Evolutionary conservation across 2,888 invertebrate genomes (phyloP).

Genomic region (Dryococelus australis): DNA sequence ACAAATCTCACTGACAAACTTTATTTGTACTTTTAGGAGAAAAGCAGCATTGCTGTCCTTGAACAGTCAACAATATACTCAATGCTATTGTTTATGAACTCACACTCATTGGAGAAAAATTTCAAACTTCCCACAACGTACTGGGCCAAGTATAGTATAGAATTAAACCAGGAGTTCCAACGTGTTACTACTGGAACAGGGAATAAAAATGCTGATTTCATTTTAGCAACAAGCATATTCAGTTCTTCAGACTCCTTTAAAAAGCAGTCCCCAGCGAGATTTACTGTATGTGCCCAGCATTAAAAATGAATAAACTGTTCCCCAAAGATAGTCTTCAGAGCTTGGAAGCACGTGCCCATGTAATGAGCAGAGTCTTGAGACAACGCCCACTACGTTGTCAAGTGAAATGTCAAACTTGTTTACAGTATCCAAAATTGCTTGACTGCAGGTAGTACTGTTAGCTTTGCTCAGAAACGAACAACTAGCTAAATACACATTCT

Average conservation of each 20-base stretch:
- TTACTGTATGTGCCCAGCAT: constrained; percentile 26
- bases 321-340: background rate
- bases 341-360: constrained; percentile 26
- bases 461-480: background rate
- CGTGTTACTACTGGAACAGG: constrained; percentile 28
- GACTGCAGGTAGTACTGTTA: background rate
- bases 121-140: constrained; percentile 24
- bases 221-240: constrained; percentile 6
- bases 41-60: too few species aligned
- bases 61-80: too few species aligned
- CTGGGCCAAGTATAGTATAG: background rate
- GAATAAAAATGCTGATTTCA: constrained; percentile 7
- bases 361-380: constrained; percentile 29
- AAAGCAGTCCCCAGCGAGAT: constrained; percentile 24
- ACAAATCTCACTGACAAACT: too few species aligned
- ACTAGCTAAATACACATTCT: background rate
- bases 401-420: too few species aligned
- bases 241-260: constrained; percentile 20
- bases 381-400: background rate
- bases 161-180: constrained; percentile 31
- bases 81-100: background rate
- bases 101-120: background rate
- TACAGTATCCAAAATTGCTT: too few species aligned
- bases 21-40: too few species aligned
- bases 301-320: constrained; percentile 21